Conservation (phyloP, 1,140 invertebrate species). For the Teleogryllus occipitalis region DNA sequence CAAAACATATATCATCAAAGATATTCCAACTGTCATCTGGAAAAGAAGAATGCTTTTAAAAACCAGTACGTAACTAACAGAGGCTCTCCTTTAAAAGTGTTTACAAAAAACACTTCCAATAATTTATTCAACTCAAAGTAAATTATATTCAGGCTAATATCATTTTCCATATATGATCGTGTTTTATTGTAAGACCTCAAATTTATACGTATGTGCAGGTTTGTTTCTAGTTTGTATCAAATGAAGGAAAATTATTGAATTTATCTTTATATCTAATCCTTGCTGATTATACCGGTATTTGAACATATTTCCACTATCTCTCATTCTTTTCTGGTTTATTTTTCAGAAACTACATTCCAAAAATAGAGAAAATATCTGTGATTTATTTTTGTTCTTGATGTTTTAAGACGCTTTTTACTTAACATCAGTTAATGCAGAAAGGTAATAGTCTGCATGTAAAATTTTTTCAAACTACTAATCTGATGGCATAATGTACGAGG, state of each 20-base stretch:
- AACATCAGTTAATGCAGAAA: too few species aligned
- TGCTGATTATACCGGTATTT: too few species aligned
- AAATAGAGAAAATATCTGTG: too few species aligned
- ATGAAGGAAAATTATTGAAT: too few species aligned
- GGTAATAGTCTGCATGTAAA: too few species aligned
- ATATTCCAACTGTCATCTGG: constrained; percentile 11
- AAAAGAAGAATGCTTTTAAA: background rate
- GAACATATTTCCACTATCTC: too few species aligned
- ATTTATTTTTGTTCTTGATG: too few species aligned
- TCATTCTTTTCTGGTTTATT: too few species aligned
- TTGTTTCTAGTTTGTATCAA: background rate
- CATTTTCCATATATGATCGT: background rate
- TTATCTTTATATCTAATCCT: too few species aligned
- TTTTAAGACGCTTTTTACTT: too few species aligned
- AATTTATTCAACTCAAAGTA: background rate
- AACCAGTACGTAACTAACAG: background rate
- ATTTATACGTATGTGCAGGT: background rate
- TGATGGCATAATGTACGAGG: background rate
- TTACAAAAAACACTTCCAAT: too few species aligned
- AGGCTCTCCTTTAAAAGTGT: background rate
- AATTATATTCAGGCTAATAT: background rate
- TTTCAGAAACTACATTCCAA: too few species aligned
- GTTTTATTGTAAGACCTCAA: background rate
- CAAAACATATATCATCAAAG: constrained; percentile 16
- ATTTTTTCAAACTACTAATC: background rate